Evolutionary conservation across 2,888 invertebrate genomes (phyloP).

Genomic region (Tenodera sinensis): DNA sequence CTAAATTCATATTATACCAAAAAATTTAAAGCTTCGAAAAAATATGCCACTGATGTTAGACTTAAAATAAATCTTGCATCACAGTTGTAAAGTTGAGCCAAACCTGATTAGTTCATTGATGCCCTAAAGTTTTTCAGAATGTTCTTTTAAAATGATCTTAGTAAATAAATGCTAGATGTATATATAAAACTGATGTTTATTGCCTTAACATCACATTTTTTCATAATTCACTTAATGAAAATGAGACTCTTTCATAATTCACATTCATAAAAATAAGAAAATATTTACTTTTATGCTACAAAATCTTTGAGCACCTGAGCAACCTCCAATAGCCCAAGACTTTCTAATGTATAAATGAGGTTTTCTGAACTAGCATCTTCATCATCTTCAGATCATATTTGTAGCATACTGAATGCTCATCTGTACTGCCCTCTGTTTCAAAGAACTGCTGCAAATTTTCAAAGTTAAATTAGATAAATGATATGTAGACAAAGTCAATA

Average conservation of each 20-base stretch:
- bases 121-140: neutral
- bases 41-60: no score
- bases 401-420: conserved; percentile 72
- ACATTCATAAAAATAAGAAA: no score
- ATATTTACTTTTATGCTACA: neutral
- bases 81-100: no score
- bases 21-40: no score
- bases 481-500: no score
- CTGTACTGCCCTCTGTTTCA: conserved; percentile 63
- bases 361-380: conserved; percentile 82
- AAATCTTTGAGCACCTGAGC: conserved; percentile 41
- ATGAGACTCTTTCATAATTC: no score
- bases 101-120: no score
- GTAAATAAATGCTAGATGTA: neutral
- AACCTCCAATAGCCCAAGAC: conserved; percentile 66
- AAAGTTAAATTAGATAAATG: no score
- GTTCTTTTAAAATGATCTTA: neutral
- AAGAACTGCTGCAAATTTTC: conserved; percentile 60
- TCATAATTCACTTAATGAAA: no score
- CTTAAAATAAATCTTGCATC: no score
- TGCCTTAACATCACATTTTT: neutral
- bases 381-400: conserved; percentile 82
- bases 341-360: conserved; percentile 74
- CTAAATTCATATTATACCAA: no score
- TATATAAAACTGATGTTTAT: neutral